These are phyloP conservation scores for Leptobrachium ailaonicum DNA, from an alignment of 2,113 vertebrate species.

Conservation along the genomic window DNA sequence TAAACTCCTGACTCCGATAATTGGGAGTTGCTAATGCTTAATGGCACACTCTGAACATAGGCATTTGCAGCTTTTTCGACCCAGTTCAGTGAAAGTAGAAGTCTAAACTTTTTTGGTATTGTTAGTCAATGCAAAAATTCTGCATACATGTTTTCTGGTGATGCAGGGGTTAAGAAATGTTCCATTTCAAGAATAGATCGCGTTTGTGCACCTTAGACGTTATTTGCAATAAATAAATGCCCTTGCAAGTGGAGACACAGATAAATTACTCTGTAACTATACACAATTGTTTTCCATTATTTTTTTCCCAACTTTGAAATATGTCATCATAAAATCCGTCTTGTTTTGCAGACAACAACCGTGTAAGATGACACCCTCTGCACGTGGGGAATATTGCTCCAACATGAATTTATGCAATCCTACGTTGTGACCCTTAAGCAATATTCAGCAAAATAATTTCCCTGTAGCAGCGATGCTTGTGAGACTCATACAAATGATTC, in stretches of 20 bases:
- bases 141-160: too few species aligned
- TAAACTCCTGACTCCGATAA: too few species aligned
- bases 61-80: too few species aligned
- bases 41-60: too few species aligned
- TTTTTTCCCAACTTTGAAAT: constrained; percentile 3
- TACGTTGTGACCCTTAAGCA: constrained; percentile 10
- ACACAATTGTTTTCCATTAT: background rate
- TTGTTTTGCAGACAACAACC: constrained; percentile 1
- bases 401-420: constrained; percentile 8
- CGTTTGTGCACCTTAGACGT: too few species aligned
- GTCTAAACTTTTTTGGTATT: too few species aligned
- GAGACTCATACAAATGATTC: constrained; percentile 19
- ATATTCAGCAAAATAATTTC: constrained; percentile 13
- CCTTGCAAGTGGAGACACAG: background rate
- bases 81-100: too few species aligned
- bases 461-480: constrained; percentile 3
- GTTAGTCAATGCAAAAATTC: too few species aligned
- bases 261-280: constrained; percentile 10
- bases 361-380: constrained; percentile 20
- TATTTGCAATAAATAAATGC: too few species aligned
- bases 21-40: too few species aligned
- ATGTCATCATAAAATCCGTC: background rate
- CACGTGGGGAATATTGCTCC: constrained; percentile 1
- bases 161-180: too few species aligned
- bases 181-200: too few species aligned